Evolutionary conservation across 2,113 vertebrate genomes (phyloP).

Genomic region (Pomatorhinus ruficollis): DNA sequence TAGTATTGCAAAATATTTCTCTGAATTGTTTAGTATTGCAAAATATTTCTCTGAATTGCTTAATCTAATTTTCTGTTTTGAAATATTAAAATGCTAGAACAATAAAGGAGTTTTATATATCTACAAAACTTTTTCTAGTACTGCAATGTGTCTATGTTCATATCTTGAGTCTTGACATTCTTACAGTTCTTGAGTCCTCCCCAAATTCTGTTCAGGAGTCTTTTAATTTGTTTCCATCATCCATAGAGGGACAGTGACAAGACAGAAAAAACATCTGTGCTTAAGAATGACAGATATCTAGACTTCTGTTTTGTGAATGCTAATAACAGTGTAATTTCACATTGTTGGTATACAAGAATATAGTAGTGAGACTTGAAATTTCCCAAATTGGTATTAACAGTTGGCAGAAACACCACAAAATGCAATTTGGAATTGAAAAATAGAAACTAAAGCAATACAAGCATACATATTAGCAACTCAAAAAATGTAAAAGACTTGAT

Average conservation of each 20-base stretch:
- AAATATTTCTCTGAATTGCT: not conserved
- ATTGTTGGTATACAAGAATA: not conserved
- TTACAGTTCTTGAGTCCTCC: not conserved
- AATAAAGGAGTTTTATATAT: not conserved
- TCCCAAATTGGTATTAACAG: not conserved
- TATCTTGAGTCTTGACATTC: not conserved
- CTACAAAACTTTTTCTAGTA: not conserved
- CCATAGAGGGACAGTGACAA: not conserved
- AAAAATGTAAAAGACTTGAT: not conserved
- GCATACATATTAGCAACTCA: not conserved
- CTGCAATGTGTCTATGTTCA: not conserved
- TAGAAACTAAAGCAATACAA: not conserved
- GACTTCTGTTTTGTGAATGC: not conserved
- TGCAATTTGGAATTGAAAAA: not conserved
- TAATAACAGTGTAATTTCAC: not conserved
- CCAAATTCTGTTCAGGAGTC: not conserved
- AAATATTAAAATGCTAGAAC: not conserved
- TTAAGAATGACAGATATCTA: not conserved
- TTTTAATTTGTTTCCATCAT: not conserved
- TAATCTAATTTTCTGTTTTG: not conserved
- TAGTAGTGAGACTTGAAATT: not conserved
- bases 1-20: not conserved
- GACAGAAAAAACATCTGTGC: not conserved
- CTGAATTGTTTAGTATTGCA: not conserved
- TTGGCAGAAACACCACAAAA: not conserved